Conservation (phyloP, 2,888 invertebrate species). For the Clostera curtula region DNA sequence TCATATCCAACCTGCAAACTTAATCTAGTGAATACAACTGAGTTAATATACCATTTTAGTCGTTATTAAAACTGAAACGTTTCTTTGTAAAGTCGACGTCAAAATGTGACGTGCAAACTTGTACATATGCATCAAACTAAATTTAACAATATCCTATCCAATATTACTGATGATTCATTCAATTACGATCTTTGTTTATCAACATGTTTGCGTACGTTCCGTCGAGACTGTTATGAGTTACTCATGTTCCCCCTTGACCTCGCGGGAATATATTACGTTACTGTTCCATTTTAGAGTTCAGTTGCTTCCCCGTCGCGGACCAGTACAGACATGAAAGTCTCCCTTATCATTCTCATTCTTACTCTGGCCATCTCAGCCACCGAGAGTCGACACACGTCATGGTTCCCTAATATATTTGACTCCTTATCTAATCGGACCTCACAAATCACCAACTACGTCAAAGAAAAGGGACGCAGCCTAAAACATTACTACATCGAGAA, state of each 20-base stretch:
- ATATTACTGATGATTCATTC: slow-evolving; percentile 11
- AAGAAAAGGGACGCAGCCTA: slow-evolving; percentile 43
- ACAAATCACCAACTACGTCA: slow-evolving; percentile 45
- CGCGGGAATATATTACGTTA: slow-evolving; percentile 37
- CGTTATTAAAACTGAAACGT: too few relatives aligned
- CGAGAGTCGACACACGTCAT: slow-evolving; percentile 36
- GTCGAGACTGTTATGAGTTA: slow-evolving; percentile 21
- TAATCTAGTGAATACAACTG: too few relatives aligned
- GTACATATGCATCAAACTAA: not conserved
- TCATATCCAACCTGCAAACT: too few relatives aligned
- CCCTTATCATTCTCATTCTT: slow-evolving; percentile 34
- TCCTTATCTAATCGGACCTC: slow-evolving; percentile 45
- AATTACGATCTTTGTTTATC: slow-evolving; percentile 12
- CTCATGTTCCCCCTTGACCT: slow-evolving; percentile 46
- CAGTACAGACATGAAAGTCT: slow-evolving; percentile 39
- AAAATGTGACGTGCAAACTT: too few relatives aligned
- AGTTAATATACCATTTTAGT: too few relatives aligned
- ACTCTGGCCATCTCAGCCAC: slow-evolving; percentile 28
- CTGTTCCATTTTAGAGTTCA: slow-evolving; percentile 34
- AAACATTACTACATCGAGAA: slow-evolving; percentile 46
- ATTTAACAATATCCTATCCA: not conserved
- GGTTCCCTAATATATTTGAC: slow-evolving; percentile 52
- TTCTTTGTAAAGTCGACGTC: too few relatives aligned
- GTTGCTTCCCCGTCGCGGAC: slow-evolving; percentile 25
- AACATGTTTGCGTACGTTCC: not conserved